These are phyloP conservation scores for Andrena cerasifolii DNA, from an alignment of 1,140 invertebrate genomes.

Conservation along the genomic window DNA sequence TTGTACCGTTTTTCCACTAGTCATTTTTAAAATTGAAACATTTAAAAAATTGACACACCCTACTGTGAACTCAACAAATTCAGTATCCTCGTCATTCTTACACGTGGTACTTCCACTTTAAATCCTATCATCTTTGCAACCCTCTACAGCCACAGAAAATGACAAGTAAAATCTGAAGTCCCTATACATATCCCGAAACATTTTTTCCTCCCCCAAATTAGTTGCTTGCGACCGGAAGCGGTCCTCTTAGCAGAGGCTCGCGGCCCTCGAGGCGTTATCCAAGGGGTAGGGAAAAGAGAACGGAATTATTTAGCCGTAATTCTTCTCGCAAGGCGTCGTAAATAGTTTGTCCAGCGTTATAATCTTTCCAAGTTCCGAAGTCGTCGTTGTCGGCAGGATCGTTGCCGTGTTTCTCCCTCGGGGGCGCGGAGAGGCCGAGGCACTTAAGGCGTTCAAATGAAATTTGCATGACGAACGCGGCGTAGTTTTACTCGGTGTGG, in stretches of 20 bases:
- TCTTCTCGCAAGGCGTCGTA: neutral
- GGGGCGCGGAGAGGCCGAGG: constrained; percentile 2
- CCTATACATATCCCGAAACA: too few species aligned
- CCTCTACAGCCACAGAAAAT: too few species aligned
- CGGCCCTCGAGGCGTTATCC: neutral
- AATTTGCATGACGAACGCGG: constrained; percentile 65
- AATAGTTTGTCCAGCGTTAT: constrained; percentile 38
- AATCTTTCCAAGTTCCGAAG: constrained; percentile 32
- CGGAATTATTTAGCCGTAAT: neutral
- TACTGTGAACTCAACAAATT: too few species aligned
- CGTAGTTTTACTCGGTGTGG: constrained; percentile 43
- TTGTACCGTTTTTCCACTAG: too few species aligned
- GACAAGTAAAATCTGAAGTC: too few species aligned
- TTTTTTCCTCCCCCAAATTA: neutral
- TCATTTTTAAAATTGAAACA: too few species aligned
- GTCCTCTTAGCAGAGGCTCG: neutral
- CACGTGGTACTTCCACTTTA: too few species aligned
- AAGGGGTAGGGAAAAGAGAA: neutral
- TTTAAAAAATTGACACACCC: too few species aligned
- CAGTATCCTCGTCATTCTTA: too few species aligned
- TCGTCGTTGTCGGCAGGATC: constrained; percentile 36
- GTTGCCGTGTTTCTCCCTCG: constrained; percentile 32
- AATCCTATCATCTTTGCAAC: too few species aligned
- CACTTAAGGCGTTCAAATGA: constrained; percentile 63
- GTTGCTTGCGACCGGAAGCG: neutral